Conservation (phyloP, 2,888 invertebrate genomes). For the Eulithis testata region DNA sequence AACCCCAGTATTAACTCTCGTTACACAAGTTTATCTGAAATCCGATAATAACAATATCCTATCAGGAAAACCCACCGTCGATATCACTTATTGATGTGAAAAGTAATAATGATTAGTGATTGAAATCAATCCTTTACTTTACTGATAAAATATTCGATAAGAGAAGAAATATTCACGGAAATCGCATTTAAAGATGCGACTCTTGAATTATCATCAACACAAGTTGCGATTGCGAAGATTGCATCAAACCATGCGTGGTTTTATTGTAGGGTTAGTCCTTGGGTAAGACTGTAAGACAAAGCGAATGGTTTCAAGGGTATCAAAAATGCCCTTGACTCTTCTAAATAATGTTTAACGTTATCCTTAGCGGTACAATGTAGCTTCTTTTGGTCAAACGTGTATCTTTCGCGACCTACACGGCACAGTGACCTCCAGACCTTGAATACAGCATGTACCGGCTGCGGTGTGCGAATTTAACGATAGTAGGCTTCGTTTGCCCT, state of each 20-base stretch:
- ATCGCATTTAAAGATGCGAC: too few relatives aligned
- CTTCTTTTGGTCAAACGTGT: slow-evolving; percentile 56
- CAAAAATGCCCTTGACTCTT: too few relatives aligned
- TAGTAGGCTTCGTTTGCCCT: slow-evolving; percentile 14
- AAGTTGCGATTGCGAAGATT: too few relatives aligned
- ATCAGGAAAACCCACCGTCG: background rate
- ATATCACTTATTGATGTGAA: background rate
- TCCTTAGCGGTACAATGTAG: slow-evolving; percentile 1
- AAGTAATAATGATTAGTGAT: background rate
- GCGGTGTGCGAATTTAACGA: slow-evolving; percentile 31
- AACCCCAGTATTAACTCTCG: background rate
- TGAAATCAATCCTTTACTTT: background rate
- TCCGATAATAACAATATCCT: slow-evolving; percentile 1
- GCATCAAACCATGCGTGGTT: too few relatives aligned
- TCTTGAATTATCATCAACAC: too few relatives aligned
- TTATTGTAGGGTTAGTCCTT: too few relatives aligned
- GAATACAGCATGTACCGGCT: slow-evolving; percentile 43
- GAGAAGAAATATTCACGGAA: too few relatives aligned
- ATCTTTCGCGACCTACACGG: slow-evolving; percentile 62
- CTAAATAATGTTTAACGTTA: background rate
- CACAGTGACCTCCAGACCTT: slow-evolving; percentile 51
- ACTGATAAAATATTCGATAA: background rate
- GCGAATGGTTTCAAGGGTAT: too few relatives aligned
- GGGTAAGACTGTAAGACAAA: too few relatives aligned
- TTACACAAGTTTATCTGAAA: slow-evolving; percentile 1